Percentiles rank a stretch among this genome's conserved stretches.
Evolutionary conservation across 2,797 vertebrate species (phyloP).

Genomic region (Rhyacichthys aspro): DNA sequence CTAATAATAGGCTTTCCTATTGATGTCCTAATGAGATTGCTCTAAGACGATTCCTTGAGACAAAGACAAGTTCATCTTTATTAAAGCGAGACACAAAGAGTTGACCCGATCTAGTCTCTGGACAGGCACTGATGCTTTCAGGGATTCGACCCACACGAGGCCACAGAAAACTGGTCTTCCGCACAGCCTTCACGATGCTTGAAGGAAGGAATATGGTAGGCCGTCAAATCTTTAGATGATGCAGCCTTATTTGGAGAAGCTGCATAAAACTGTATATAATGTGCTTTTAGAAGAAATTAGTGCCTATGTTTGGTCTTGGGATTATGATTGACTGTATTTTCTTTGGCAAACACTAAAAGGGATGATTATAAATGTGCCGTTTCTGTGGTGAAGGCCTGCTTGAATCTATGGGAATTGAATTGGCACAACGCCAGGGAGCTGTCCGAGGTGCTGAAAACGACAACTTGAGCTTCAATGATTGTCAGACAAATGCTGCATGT

Average conservation of each 20-base stretch:
- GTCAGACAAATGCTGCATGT: slow-evolving; percentile 8
- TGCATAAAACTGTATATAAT: not conserved
- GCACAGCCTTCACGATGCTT: slow-evolving; percentile 50
- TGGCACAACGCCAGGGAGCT: slow-evolving; percentile 41
- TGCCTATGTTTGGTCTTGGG: too few species aligned
- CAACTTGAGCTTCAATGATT: slow-evolving; percentile 1
- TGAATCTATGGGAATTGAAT: slow-evolving; percentile 48
- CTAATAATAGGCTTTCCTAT: slow-evolving; percentile 76
- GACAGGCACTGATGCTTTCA: slow-evolving; percentile 63
- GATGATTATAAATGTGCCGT: slow-evolving; percentile 17
- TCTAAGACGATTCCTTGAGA: slow-evolving; percentile 68
- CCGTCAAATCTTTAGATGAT: not conserved
- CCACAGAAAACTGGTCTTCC: slow-evolving; percentile 58
- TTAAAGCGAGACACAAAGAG: slow-evolving; percentile 71
- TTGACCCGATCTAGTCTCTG: slow-evolving; percentile 59
- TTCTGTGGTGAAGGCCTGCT: slow-evolving; percentile 4
- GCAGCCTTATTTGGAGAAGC: not conserved
- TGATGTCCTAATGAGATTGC: slow-evolving; percentile 71
- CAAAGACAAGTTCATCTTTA: slow-evolving; percentile 73
- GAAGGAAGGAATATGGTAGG: slow-evolving; percentile 71
- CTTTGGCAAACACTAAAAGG: not conserved
- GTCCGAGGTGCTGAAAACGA: slow-evolving; percentile 58
- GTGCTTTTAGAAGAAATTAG: too few species aligned
- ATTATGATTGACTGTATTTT: too few species aligned
- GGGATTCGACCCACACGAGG: slow-evolving; percentile 52